Evolutionary conservation across 2,797 vertebrate species (phyloP).

Genomic region (Rhadinocentrus ornatus): DNA sequence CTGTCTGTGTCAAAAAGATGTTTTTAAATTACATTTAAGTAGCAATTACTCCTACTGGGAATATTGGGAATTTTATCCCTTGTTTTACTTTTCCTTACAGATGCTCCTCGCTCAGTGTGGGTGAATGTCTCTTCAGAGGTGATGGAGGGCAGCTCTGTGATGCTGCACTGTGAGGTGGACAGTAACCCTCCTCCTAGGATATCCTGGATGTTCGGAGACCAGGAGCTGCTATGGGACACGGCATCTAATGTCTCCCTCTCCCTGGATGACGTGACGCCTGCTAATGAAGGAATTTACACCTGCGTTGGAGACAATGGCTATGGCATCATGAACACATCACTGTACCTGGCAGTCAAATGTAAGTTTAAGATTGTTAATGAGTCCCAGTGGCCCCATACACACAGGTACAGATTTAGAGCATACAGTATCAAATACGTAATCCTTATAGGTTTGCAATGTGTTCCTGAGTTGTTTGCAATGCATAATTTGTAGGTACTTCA

Average conservation of each 20-base stretch:
- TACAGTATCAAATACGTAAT: too few species aligned
- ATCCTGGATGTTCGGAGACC: conserved; percentile 86
- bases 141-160: conserved; percentile 88
- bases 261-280: conserved; percentile 83
- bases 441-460: not conserved
- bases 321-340: conserved; percentile 88
- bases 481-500: not conserved
- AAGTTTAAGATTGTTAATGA: conserved; percentile 63
- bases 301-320: conserved; percentile 90
- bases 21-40: not conserved
- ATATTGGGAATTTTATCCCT: not conserved
- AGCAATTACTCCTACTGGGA: not conserved
- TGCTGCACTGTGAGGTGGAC: conserved; percentile 89
- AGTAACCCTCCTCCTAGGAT: conserved; percentile 88
- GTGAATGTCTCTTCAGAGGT: conserved; percentile 89
- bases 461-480: not conserved
- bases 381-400: not conserved
- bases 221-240: conserved; percentile 84
- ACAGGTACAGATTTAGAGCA: not conserved
- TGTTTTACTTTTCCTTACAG: conserved; percentile 58
- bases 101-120: conserved; percentile 87
- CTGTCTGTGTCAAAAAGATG: not conserved
- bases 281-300: conserved; percentile 87
- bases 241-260: conserved; percentile 83
- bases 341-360: conserved; percentile 91